A percentile compares a stretch with the other conserved stretches of the same genome.
Evolutionary conservation across 2,888 invertebrate genomes (phyloP).

Genomic region (Leptodirus hochenwartii): DNA sequence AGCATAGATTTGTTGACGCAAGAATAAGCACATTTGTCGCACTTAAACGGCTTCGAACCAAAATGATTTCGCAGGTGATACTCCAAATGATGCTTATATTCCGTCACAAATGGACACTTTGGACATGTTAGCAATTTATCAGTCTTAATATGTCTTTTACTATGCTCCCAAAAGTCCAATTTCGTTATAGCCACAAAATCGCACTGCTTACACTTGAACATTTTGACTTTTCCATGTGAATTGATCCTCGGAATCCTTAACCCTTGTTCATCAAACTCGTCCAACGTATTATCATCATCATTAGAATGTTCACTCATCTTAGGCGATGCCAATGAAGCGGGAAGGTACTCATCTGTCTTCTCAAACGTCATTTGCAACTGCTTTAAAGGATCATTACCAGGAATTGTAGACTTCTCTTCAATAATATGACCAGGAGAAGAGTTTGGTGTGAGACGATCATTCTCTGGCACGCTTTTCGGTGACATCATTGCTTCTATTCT

Average conservation of each 20-base stretch:
- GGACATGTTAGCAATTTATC: constrained; percentile 84
- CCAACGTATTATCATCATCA: constrained; percentile 32
- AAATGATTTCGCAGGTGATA: constrained; percentile 92
- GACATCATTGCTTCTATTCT: constrained; percentile 23
- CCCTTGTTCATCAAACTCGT: constrained; percentile 39
- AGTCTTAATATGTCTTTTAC: constrained; percentile 74
- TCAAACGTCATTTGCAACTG: constrained; percentile 24
- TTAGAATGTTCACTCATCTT: constrained; percentile 19
- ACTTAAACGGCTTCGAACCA: constrained; percentile 90
- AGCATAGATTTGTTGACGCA: constrained; percentile 99
- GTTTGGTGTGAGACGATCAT: constrained; percentile 1
- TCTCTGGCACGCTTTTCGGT: constrained; percentile 11
- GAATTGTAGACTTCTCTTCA: constrained; percentile 6
- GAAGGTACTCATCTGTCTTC: constrained; percentile 16
- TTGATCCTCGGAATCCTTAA: constrained; percentile 45
- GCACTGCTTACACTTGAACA: constrained; percentile 87
- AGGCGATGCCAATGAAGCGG: constrained; percentile 16
- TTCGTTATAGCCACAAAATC: constrained; percentile 71
- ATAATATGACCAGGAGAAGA: background rate
- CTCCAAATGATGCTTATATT: constrained; percentile 96
- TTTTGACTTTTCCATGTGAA: constrained; percentile 70
- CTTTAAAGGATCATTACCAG: constrained; percentile 20
- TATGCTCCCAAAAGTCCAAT: constrained; percentile 86
- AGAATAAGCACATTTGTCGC: constrained; percentile 70
- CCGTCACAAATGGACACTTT: constrained; percentile 92